These are phyloP conservation scores for Trichacis sp. DNA, from an alignment of 2,888 invertebrate genomes.

Conservation along the genomic window DNA sequence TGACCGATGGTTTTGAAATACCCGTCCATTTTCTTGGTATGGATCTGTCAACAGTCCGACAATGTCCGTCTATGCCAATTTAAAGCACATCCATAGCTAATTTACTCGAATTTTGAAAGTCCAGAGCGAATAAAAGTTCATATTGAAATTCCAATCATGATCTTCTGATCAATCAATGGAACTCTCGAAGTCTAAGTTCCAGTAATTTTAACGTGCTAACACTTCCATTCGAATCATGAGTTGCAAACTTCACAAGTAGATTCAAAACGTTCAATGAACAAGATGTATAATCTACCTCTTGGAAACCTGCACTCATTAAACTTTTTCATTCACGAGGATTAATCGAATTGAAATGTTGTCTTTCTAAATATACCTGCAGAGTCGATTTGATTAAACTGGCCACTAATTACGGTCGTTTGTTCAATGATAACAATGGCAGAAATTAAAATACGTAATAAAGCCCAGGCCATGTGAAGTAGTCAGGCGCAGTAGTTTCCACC, in stretches of 20 bases:
- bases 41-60: slow-evolving; percentile 18
- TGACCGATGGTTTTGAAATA: slow-evolving; percentile 34
- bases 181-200: slow-evolving; percentile 12
- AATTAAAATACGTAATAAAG: too few relatives aligned
- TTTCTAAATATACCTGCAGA: too few relatives aligned
- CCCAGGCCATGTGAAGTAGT: too few relatives aligned
- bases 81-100: slow-evolving; percentile 6
- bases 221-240: slow-evolving; percentile 2
- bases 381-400: too few relatives aligned
- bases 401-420: too few relatives aligned
- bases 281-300: background rate
- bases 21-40: slow-evolving; percentile 27
- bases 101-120: slow-evolving; percentile 4
- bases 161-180: slow-evolving; percentile 36
- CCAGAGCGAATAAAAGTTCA: slow-evolving; percentile 23
- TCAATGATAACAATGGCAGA: too few relatives aligned
- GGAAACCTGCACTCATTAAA: too few relatives aligned
- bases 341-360: too few relatives aligned
- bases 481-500: background rate
- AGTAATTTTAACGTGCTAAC: slow-evolving; percentile 16
- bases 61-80: slow-evolving; percentile 22
- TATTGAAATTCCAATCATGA: slow-evolving; percentile 16
- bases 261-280: background rate
- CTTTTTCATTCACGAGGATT: background rate
- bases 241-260: slow-evolving; percentile 14